Base-by-base conservation (phyloP, 37 sponge, comb jelly and placozoan species). In the Hormiphora californensis region DNA sequence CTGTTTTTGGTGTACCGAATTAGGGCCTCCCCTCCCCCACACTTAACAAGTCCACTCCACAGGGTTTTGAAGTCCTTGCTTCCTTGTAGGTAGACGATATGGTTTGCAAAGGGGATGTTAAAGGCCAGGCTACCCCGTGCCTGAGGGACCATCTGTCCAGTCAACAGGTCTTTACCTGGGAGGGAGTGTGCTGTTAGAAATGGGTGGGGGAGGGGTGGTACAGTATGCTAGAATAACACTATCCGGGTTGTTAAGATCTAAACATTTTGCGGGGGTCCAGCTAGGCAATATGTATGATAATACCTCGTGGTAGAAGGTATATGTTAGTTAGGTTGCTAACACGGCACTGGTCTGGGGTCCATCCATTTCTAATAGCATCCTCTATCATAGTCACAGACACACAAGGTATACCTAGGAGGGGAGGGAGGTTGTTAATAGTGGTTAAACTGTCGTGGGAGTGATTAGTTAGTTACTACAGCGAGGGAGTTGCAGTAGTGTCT, bases 391-490 rank as follows among this genome's bases (percentile, higher is more conserved):
- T 36, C n/a, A 43, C 17, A 27, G 1, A 11, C 38, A 73, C 46
- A 40, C 81, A 73, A 25, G 81, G 81, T 36, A 73, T 40, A 22
- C 81, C 81, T 73, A n/a, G n/a, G n/a, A n/a, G n/a, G n/a, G n/a
- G 81, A 32, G 21, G 9, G 25, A 59, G 62, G n/a, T 7, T 59
- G 11, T 59, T 25, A 7, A 7, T 59, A 59, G 62, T 11, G n/a
- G n/a, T 7, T 21, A 25, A 5, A 59, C n/a, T 59, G n/a, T 27
- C n/a, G 11, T 59, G 62, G n/a, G 5, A 59, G 25, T 23, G 11
- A 22, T 23, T 59, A 59, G 53, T 49, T 49, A 49, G 53, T n/a
- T n/a, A n/a, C n/a, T n/a, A n/a, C n/a, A n/a, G n/a, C n/a, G n/a
- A n/a, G n/a, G n/a, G n/a, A n/a, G n/a, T n/a, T n/a, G n/a, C n/a